Evolutionary conservation across 2,888 invertebrate species (phyloP), one percentile per base, ranked within the genome.

Genomic region (Polydrusus pterygomalis): DNA sequence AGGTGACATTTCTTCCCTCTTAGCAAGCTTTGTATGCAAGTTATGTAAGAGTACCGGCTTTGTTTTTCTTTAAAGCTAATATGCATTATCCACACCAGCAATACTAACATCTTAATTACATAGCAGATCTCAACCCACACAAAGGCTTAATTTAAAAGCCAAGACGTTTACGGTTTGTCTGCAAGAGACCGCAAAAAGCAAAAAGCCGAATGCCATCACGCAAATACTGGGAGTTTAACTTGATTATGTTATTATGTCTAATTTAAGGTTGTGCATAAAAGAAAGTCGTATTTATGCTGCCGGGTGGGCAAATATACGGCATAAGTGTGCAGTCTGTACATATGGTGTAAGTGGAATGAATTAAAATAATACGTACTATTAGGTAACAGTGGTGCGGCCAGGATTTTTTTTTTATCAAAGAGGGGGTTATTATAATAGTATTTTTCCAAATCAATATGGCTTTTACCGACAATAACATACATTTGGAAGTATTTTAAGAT

Each of bases 231-330:
- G 20, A 70, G 70, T 49, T 62, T 51, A 58, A 70, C 45, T 70
- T 70, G 62, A 70, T 70, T 70, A 70, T 70, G 70, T 70, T 70
- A 70, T 70, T 70, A 70, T 49, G 47, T 49, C 49, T 70, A 70
- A 70, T 70, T 70, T 70, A 34, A 70, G 70, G 51, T 62, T 70
- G n/a, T 62, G 62, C 70, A 70, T 47, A 34, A 51, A 70, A 62
- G 47, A 70, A 70, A 62, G 62, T 62, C 62, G 45, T 34, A 56
- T 34, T 13, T 34, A 56, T 56, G 56, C 49, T 47, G 47, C 70
- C 25, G 70, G 70, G 70, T 70, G 70, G 70, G 62, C 70, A 70
- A 38, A 25, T 11, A 34, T n/a, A 58, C 67, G 25, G 51, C 56
- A 25, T 56, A 34, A 56, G 56, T 54, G 51, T 49, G 49, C 13